A percentile compares a stretch with the other conserved stretches of the same genome.
Evolutionary conservation across 2,113 vertebrate genomes (phyloP).

Genomic region (Scopus umbretta): DNA sequence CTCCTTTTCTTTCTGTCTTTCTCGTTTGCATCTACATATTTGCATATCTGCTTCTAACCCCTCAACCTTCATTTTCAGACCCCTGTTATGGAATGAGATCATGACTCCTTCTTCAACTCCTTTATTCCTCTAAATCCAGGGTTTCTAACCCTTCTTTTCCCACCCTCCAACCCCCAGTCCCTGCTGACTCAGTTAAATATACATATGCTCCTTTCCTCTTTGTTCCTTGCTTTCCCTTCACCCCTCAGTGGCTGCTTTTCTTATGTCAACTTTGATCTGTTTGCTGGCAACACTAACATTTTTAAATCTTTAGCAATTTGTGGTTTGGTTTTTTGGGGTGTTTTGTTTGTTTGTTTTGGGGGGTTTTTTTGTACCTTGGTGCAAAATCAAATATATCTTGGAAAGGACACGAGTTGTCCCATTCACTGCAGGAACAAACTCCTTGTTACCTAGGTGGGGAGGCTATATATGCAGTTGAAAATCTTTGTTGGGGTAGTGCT

Average conservation of each 20-base stretch:
- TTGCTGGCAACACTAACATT: background rate
- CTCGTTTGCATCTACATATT: background rate
- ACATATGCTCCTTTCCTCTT: background rate
- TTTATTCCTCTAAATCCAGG: background rate
- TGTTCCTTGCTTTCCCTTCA: background rate
- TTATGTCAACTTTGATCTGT: background rate
- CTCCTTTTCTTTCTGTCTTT: background rate
- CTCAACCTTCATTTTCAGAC: background rate
- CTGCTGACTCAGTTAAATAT: constrained; percentile 10
- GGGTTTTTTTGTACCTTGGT: background rate
- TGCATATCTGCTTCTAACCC: constrained; percentile 6
- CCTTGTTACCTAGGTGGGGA: background rate
- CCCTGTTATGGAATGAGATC: background rate
- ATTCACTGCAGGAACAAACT: background rate
- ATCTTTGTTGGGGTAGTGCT: background rate
- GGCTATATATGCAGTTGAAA: background rate
- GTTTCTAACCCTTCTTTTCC: background rate
- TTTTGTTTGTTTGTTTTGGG: too few species aligned
- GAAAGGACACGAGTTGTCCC: background rate
- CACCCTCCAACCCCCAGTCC: background rate
- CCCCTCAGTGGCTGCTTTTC: background rate
- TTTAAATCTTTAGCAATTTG: background rate
- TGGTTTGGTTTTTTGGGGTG: too few species aligned
- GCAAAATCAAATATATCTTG: background rate
- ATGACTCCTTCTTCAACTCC: background rate